A percentile compares a stretch with the other conserved stretches of the same genome.
phyloP scores from a whole-genome alignment of 2,113 vertebrate species.

The Stomatorhinus ivindoensis region DNA sequence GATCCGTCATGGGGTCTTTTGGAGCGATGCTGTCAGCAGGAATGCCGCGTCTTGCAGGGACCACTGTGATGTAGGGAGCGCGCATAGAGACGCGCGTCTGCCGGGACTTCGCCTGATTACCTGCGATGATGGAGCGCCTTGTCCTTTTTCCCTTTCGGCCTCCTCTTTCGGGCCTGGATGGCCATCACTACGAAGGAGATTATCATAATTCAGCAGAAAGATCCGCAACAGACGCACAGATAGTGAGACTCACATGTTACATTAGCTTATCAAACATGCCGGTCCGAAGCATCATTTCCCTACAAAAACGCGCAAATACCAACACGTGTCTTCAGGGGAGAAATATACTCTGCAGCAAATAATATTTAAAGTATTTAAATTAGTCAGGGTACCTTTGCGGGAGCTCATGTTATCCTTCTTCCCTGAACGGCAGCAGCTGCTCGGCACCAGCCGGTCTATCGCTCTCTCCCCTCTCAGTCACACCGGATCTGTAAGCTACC shows the following conservation, averaged over 20 bases:
- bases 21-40: background rate
- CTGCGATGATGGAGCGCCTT: conserved; percentile 58
- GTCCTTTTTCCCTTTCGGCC: conserved; percentile 78
- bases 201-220: conserved; percentile 22
- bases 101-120: conserved; percentile 51
- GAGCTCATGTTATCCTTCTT: conserved; percentile 75
- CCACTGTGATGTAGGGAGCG: background rate
- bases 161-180: conserved; percentile 87
- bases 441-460: conserved; percentile 33
- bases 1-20: background rate
- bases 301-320: conserved; percentile 1
- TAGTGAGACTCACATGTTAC: conserved; percentile 38
- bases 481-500: background rate
- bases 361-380: conserved; percentile 1
- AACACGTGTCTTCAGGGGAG: background rate
- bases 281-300: conserved; percentile 34
- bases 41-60: background rate
- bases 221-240: conserved; percentile 34
- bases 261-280: conserved; percentile 19
- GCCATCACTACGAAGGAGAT: conserved; percentile 69
- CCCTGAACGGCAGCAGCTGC: conserved; percentile 43
- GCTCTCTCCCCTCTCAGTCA: conserved; percentile 9
- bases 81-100: background rate
- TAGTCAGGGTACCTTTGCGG: conserved; percentile 70
- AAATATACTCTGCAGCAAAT: background rate